Evolutionary conservation across 1,140 invertebrate genomes (phyloP), one percentile per base, ranked within the genome.

Genomic region (Zaprionus lachaisei): DNA sequence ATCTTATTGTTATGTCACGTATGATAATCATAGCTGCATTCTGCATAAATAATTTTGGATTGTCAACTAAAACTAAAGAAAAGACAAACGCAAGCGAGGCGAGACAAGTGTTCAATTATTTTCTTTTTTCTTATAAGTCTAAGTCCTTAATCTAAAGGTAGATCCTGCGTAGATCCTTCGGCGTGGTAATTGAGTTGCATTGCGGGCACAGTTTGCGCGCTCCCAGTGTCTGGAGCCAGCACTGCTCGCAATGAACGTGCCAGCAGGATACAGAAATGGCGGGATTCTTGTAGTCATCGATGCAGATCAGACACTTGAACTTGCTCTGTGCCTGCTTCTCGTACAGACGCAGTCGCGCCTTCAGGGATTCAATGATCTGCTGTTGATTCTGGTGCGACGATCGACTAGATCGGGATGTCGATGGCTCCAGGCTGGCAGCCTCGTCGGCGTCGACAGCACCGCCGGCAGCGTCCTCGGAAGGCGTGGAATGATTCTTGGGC

Each of bases 181-280:
- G 95, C 4, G 97, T 97, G 38, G 98, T 98, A 78, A 98, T 98
- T 93, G 97, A 97, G 94, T 98, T 98, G 93, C 98, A 98, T 91
- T 98, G 98, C 0, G 98, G 98, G 93, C 98, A 99, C 24, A 98
- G 94, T 90, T 98, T 98, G 94, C 98, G 98, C 0, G 96, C 96
- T 34, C 97, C 96, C 87, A 99, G 93, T 15, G 97, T 98, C 84
- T 97, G 96, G 2, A 98, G 93, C 98, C 98, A 99, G 92, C 98
- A 99, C 58, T 96, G 95, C 93, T 99, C 97, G 91, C 98, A 99
- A 93, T 99, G 97, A 1, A 98, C 97, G 93, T 99, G 98, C 98
- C 98, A 99, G 93, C 98, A 99, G 85, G 97, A 97, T 51, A 98
- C 96, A 1, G 98, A 99, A n/a, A 98, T 97, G 14, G 98, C 96